Evolutionary conservation across 2,113 vertebrate genomes (phyloP), one percentile per base, ranked within the genome.

Genomic region (Terrapene triunguis): DNA sequence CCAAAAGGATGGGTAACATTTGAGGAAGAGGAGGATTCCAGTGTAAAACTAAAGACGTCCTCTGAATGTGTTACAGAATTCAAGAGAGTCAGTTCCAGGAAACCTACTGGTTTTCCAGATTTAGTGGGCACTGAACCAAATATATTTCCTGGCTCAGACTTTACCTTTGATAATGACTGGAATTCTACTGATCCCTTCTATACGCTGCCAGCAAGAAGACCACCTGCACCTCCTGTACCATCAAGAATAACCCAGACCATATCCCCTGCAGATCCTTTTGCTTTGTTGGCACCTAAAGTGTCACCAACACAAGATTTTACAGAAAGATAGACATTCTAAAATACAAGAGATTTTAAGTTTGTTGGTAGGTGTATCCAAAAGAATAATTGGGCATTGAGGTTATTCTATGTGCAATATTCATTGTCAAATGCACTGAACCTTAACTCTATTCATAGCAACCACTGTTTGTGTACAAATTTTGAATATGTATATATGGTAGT

Each of bases 1-100:
- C 97, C 98, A 24, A 98, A 98, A 98, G 98, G 98, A 69, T 99
- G 99, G 99, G 99, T 99, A 94, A 99, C 99, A 0, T 99, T 99
- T 72, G 98, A 99, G 1, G 98, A 98, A 1, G 98, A 98, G 0
- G 97, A 98, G 1, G 91, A 93, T 96, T 97, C 98, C 29, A 42
- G 8, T 11, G 0, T 69, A 35, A 98, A 92, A 91, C 96, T 96
- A 8, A 96, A 96, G 24, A 97, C 84, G 96, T 87, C 97, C 14
- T 90, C 93, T 24, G 86, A 53, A 2, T 96, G 93, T 22, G 86
- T 96, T 85, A 89, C 91, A 29, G 94, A 96, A 92, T 95, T 98
- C 9, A 92, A 88, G n/a, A 86, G 0, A 5, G 94, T 95, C 24
- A 0, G 81, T 93, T 97, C 95, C 6, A 62, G 85, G 88, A 92